Evolutionary conservation across 2,888 invertebrate species (phyloP).

Genomic region (Ypsolopha scabrella): DNA sequence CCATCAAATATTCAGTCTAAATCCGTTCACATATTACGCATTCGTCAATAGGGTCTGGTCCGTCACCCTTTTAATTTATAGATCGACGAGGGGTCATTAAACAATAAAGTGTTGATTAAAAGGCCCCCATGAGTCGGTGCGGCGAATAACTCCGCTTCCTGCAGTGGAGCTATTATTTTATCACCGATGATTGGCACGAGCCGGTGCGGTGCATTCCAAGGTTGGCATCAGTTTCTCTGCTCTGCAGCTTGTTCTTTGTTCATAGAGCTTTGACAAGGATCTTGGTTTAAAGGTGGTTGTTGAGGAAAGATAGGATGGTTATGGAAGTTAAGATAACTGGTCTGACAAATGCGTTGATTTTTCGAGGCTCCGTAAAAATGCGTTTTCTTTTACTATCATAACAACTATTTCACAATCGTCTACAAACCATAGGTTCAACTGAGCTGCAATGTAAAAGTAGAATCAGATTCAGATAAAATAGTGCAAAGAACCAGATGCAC

Average conservation of each 20-base stretch:
- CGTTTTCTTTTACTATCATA: no score
- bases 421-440: no score
- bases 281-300: no score
- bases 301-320: no score
- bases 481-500: no score
- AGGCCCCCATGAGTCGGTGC: conserved; percentile 61
- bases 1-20: conserved; percentile 37
- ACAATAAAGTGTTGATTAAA: conserved; percentile 72
- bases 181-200: conserved; percentile 64
- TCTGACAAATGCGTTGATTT: no score
- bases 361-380: no score
- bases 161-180: conserved; percentile 60
- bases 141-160: conserved; percentile 66
- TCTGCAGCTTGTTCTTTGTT: not conserved
- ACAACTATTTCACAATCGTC: no score
- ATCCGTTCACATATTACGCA: conserved; percentile 58
- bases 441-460: no score
- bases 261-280: no score
- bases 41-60: conserved; percentile 64
- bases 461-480: no score
- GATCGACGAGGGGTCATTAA: conserved; percentile 67
- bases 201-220: conserved; percentile 17
- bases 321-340: no score
- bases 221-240: conserved; percentile 2
- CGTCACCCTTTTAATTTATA: conserved; percentile 70